Evolutionary conservation across 2,113 vertebrate species (phyloP), one percentile per base, ranked within the genome.

Genomic region (Manacus vitellinus): DNA sequence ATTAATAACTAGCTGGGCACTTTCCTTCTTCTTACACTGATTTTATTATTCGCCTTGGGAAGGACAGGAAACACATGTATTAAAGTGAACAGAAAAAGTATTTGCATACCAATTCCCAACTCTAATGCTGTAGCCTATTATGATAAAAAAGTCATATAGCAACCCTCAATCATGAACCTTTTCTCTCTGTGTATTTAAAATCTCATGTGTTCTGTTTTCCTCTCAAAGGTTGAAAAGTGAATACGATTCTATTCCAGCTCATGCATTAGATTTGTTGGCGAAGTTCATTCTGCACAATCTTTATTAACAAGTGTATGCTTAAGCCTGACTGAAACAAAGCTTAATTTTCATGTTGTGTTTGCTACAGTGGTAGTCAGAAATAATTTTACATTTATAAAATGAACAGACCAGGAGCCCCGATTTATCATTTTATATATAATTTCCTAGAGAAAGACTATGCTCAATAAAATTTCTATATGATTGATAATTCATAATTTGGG

Each of bases 391-490:
- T 28, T 75, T 89, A n/a, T 8, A 56, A 87, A 77, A n/a, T 52
- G 35, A 89, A 51, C 23, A 39, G 14, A 43, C 1, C 55, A 46
- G 41, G 25, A 76, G 5, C 2, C 8, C 2, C 0, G 1, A 54
- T 43, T 82, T 72, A 52, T 49, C 33, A 14, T 76, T 88, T 67
- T 68, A 12, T 41, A 8, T 68, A 61, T 65, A 0, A 23, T 76
- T 97, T 80, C 75, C 46, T 33, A 70, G 54, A 81, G 58, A 23
- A 81, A 4, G 7, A 37, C 22, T 72, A 33, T 1, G 2, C 2
- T 93, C 17, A 76, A 56, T 88, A 65, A 70, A 73, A 94, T 75
- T 65, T 90, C 41, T 54, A n/a, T 90, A 28, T 79, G 16, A 85
- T 88, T 61, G 58, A 51, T 88, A 88, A 65, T 79, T 88, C 1